Base-by-base conservation (phyloP, 2,113 vertebrate genomes). In the Microtus montanus region DNA sequence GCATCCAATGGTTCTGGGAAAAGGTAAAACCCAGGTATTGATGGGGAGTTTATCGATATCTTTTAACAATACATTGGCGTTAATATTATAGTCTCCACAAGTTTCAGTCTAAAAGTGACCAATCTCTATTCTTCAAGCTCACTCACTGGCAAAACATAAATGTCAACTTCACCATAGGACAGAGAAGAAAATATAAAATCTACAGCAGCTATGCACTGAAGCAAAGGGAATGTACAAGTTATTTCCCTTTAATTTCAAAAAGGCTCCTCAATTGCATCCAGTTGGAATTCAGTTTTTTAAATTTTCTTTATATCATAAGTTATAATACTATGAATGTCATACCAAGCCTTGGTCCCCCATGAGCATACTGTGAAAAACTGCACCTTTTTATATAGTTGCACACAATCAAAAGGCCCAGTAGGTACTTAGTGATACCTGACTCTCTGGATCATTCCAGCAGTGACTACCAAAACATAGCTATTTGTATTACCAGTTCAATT, bases 391-490 rank as follows among this genome's bases (percentile, higher is more conserved):
- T 75, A 52, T 74, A 2, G 2, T 79, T 95, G 61, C 78, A 92
- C 63, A 94, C n/a, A 92, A 89, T 89, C 82, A 96, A 97, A 94
- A n/a, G 19, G 28, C 28, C 71, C 41, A 52, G 49, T 90, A 90
- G 79, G 20, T 82, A 4, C 87, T 95, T 88, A 93, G 33, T 78
- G 41, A 93, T 85, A 85, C 0, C 0, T 38, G n/a, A 90, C 61
- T 91, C 54, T 73, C 83, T 94, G 92, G 75, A 90, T 96, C 95
- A 92, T 88, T 95, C 47, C 58, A 82, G 61, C 73, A 44, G 75
- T 88, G 80, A 96, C 87, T 93, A 88, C 30, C 66, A 92, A 94
- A 96, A 92, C 44, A 86, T 11, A 89, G 44, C 80, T 79, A 74
- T 41, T 84, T 95, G 90, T 91, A 95, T 90, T 84, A 86, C 54